Evolutionary conservation across 2,888 invertebrate genomes (phyloP).

Genomic region (Allophyes oxyacanthae): DNA sequence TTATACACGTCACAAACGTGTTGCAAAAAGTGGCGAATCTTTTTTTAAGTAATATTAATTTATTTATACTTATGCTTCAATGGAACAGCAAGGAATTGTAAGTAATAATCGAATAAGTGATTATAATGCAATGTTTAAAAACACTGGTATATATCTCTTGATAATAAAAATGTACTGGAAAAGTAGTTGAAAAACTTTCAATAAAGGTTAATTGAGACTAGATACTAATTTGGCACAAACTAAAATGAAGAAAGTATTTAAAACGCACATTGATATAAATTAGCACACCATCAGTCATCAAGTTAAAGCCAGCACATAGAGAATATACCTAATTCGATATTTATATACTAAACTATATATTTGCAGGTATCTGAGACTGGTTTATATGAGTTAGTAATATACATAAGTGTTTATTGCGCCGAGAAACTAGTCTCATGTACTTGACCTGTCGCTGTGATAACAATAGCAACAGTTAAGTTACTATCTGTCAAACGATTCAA

Average conservation of each 20-base stretch:
- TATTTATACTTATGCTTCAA: constrained; percentile 80
- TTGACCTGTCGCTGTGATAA: constrained; percentile 39
- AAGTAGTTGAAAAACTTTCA: constrained; percentile 26
- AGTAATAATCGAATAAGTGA: constrained; percentile 70
- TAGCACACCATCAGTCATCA: constrained; percentile 51
- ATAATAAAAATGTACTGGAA: constrained; percentile 29
- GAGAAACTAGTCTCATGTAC: constrained; percentile 40
- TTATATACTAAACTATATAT: constrained; percentile 29
- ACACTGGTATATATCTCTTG: constrained; percentile 41
- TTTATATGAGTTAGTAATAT: constrained; percentile 19
- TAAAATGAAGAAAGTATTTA: constrained; percentile 41
- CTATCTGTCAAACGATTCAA: constrained; percentile 50
- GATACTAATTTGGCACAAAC: constrained; percentile 47
- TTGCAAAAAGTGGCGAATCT: constrained; percentile 34
- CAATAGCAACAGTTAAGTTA: constrained; percentile 44
- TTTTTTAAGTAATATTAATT: constrained; percentile 49
- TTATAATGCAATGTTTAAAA: constrained; percentile 39
- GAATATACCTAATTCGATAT: constrained; percentile 38
- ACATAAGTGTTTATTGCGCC: constrained; percentile 18
- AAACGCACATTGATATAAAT: constrained; percentile 47
- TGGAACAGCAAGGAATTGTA: constrained; percentile 88
- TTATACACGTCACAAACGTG: constrained; percentile 2
- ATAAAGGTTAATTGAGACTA: constrained; percentile 38
- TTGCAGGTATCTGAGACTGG: constrained; percentile 43
- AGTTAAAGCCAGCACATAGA: constrained; percentile 54